These are phyloP conservation scores for Merluccius polli DNA, from an alignment of 2,797 vertebrate genomes.

Conservation along the genomic window DNA sequence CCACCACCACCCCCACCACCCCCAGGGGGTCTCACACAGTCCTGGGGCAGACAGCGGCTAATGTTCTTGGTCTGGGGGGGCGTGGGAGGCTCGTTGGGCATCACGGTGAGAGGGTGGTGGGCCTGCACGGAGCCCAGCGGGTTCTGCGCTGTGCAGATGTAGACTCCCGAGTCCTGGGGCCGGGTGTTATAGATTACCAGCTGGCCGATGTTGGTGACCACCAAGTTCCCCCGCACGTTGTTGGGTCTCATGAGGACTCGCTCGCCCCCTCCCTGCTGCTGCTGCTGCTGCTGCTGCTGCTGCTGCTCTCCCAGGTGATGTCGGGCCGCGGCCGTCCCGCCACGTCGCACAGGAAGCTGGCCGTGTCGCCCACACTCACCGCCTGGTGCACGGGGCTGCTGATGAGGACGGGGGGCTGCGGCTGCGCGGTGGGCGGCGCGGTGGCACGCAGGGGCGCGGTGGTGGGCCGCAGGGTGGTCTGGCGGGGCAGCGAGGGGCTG, in stretches of 20 bases:
- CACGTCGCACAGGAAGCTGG: conserved; percentile 84
- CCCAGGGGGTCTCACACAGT: conserved; percentile 83
- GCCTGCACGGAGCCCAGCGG: conserved; percentile 76
- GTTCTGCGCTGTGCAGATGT: conserved; percentile 84
- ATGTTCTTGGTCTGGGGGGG: conserved; percentile 69
- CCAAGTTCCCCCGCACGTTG: conserved; percentile 81
- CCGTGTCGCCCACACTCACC: conserved; percentile 76
- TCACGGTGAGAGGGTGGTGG: conserved; percentile 83
- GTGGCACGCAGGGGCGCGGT: conserved; percentile 70
- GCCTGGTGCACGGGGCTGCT: conserved; percentile 73
- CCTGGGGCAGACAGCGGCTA: conserved; percentile 74
- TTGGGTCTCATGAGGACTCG: conserved; percentile 84
- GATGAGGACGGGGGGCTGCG: conserved; percentile 69
- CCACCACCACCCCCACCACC: conserved; percentile 13
- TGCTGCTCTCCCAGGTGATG: conserved; percentile 78
- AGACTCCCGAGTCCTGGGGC: conserved; percentile 78
- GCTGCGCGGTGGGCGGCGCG: conserved; percentile 60
- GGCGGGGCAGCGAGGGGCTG: conserved; percentile 70
- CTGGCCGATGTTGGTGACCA: conserved; percentile 86
- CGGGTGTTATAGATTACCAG: conserved; percentile 86
- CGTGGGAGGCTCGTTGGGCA: conserved; percentile 63
- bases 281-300: too few species aligned
- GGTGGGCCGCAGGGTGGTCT: conserved; percentile 77
- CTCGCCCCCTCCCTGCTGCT: conserved; percentile 27
- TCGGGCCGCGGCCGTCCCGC: conserved; percentile 79